Evolutionary conservation across 2,797 vertebrate species (phyloP).

Genomic region (Acanthornis magna): DNA sequence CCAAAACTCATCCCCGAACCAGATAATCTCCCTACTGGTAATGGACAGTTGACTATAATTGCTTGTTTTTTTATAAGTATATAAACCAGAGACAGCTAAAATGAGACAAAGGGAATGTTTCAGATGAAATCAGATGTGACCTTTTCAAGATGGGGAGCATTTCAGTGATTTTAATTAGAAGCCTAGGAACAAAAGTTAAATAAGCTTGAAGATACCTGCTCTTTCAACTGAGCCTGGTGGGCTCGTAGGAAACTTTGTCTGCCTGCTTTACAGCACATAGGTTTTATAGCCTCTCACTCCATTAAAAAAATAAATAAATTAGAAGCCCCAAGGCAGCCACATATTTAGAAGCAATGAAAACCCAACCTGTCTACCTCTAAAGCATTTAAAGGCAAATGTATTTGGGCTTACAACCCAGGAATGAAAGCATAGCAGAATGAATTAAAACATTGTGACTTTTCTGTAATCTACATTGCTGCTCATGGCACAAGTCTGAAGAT

Average conservation of each 20-base stretch:
- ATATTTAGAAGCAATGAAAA: constrained; percentile 71
- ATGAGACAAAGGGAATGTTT: constrained; percentile 46
- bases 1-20: not conserved
- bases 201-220: constrained; percentile 22
- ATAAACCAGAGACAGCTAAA: constrained; percentile 36
- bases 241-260: constrained; percentile 25
- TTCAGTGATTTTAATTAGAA: constrained; percentile 70
- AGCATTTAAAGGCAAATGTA: constrained; percentile 56
- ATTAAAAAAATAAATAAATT: constrained; percentile 77
- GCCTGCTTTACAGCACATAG: constrained; percentile 52
- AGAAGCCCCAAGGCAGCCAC: constrained; percentile 63
- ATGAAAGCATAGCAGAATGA: constrained; percentile 47
- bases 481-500: constrained; percentile 14
- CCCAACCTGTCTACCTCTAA: constrained; percentile 64
- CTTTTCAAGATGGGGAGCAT: constrained; percentile 52
- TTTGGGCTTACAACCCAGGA: constrained; percentile 13
- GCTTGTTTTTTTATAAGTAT: not conserved
- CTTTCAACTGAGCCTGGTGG: not conserved
- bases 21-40: not conserved
- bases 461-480: constrained; percentile 37
- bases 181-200: constrained; percentile 13
- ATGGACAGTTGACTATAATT: not conserved
- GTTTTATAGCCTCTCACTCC: constrained; percentile 71
- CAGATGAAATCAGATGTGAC: constrained; percentile 66
- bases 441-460: constrained; percentile 64